These are phyloP conservation scores for Pandion haliaetus DNA, from an alignment of 2,113 vertebrate genomes.

Conservation along the genomic window DNA sequence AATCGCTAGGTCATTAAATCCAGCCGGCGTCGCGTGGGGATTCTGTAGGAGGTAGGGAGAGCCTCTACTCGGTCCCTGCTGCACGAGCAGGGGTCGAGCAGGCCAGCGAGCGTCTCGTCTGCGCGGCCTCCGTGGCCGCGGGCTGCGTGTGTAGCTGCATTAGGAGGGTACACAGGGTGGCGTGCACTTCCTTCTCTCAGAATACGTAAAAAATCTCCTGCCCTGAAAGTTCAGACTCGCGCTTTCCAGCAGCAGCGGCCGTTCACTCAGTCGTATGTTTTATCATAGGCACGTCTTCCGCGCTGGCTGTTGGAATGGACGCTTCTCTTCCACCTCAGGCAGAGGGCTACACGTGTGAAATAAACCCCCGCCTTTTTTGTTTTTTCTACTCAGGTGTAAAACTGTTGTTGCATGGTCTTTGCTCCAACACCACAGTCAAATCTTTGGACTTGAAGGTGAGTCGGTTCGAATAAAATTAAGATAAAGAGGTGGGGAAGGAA, in stretches of 20 bases:
- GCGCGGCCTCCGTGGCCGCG: fast-evolving
- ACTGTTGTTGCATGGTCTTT: slow-evolving; percentile 83
- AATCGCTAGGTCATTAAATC: fast-evolving
- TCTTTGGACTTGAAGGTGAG: slow-evolving; percentile 90
- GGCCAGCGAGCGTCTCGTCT: neutral
- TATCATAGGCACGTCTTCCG: fast-evolving
- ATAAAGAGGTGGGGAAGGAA: neutral
- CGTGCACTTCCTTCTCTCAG: neutral
- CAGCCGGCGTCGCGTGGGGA: fast-evolving
- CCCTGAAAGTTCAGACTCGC: fast-evolving
- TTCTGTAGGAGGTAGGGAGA: neutral
- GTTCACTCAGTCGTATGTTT: fast-evolving
- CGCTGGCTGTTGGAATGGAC: neutral
- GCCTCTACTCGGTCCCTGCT: no score
- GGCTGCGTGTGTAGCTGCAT: fast-evolving
- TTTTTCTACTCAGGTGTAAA: slow-evolving; percentile 74
- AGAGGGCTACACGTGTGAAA: fast-evolving
- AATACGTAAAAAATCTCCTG: fast-evolving
- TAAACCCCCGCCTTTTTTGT: neutral
- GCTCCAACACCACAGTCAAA: slow-evolving; percentile 81
- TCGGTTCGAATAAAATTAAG: neutral
- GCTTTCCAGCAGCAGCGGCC: neutral
- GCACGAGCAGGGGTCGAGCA: neutral
- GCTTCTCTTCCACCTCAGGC: no score
- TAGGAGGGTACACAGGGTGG: fast-evolving